Conservation (phyloP, 1,140 invertebrate genomes). For the Sycophaga agraensis region DNA sequence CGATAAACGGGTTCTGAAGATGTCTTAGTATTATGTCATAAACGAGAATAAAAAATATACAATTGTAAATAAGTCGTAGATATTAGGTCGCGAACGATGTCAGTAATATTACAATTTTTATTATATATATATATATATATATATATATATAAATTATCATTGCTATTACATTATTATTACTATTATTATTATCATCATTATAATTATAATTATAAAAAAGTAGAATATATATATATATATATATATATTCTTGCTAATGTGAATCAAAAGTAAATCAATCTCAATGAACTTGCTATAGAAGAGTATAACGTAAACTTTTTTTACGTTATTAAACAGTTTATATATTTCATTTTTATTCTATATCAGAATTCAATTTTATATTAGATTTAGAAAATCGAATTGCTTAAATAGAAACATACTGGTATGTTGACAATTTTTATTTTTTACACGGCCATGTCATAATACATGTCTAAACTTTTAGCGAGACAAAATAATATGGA, state of each 20-base stretch:
- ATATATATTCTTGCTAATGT: conserved; percentile 18
- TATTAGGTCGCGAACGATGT: conserved; percentile 27
- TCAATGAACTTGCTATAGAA: no score
- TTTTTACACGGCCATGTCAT: background rate
- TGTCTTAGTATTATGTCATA: conserved; percentile 30
- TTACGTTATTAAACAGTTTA: no score
- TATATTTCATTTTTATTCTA: no score
- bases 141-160: no score
- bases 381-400: background rate
- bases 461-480: background rate
- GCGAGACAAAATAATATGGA: background rate
- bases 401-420: no score
- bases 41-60: conserved; percentile 13
- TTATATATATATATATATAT: no score
- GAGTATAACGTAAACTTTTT: no score
- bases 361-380: no score
- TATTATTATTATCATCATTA: conserved; percentile 10
- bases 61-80: conserved; percentile 33
- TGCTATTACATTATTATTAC: conserved; percentile 16
- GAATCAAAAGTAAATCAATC: conserved; percentile 24
- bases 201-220: conserved; percentile 8
- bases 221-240: conserved; percentile 22
- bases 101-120: conserved; percentile 22
- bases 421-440: no score
- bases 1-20: conserved; percentile 29